Percentiles rank a stretch among this genome's conserved stretches.
phyloP scores from a whole-genome alignment of 2,113 vertebrate species.

The Stigmatopora argus region DNA sequence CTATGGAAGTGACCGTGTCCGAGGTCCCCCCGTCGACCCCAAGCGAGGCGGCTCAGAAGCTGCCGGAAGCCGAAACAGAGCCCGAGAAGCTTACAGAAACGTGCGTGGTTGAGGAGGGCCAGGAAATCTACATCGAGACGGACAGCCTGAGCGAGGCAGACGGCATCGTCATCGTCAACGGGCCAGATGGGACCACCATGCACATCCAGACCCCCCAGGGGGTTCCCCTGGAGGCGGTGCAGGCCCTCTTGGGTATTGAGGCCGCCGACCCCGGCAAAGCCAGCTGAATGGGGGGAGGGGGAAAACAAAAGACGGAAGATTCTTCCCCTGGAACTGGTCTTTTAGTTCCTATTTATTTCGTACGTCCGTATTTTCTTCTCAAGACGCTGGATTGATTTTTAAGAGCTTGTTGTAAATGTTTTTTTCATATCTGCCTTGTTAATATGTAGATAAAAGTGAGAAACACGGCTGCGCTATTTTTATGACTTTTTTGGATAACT shows the following conservation, averaged over 20 bases:
- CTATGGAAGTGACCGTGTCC: slow-evolving; percentile 32
- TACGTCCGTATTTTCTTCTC: slow-evolving; percentile 59
- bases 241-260: slow-evolving; percentile 75
- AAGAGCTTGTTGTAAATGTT: slow-evolving; percentile 45
- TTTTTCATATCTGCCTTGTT: slow-evolving; percentile 55
- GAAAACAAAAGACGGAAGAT: no score
- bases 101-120: slow-evolving; percentile 54
- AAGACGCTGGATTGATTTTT: slow-evolving; percentile 42
- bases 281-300: neutral
- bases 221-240: slow-evolving; percentile 71
- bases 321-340: neutral
- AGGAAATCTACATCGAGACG: slow-evolving; percentile 76
- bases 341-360: neutral
- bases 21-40: slow-evolving; percentile 37
- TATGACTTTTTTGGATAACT: slow-evolving; percentile 71
- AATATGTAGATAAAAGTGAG: slow-evolving; percentile 68
- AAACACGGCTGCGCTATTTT: slow-evolving; percentile 72
- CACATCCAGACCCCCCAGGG: slow-evolving; percentile 70
- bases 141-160: slow-evolving; percentile 73
- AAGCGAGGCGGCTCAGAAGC: slow-evolving; percentile 3
- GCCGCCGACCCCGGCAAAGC: slow-evolving; percentile 47
- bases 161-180: slow-evolving; percentile 68
- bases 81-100: neutral
- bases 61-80: neutral
- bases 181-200: slow-evolving; percentile 70